Base-by-base conservation (phyloP, 2,797 vertebrate species). In the Tapera naevia region DNA sequence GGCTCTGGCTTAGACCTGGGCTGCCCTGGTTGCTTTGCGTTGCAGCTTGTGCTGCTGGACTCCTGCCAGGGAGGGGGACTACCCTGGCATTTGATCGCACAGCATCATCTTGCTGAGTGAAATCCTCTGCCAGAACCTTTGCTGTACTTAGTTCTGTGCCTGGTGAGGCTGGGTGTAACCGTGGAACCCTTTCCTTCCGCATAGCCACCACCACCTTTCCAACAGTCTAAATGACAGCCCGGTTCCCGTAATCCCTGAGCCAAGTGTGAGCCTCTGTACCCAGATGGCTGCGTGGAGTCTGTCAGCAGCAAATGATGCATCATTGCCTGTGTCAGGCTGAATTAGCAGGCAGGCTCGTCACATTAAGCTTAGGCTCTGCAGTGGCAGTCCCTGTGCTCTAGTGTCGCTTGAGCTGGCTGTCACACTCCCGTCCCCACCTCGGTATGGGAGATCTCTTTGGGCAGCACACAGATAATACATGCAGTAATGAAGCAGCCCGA, bases 271-370 rank as follows among this genome's bases (percentile, higher is more conserved):
- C 43, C 74, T 27, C 25, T 7, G 12, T 89, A 91, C 94, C 94
- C 89, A 66, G 92, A 72, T 41, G 89, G 76, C 94, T 88, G 65
- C 23, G 43, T 30, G 24, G 66, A 83, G 86, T 67, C 86, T 69
- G 48, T 75, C 85, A 50, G 74, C 23, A 27, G 35, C 94, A 94
- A 88, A 71, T 13, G 67, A 85, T 58, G 93, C 95, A 93, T 97
- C 97, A 83, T 92, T 95, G 97, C 8, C 91, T 17, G 9, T 95
- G 97, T 97, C 97, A 92, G 96, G 64, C 85, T 51, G 75, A 89
- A 96, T 98, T 97, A 98, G 95, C 65, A 17, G 48, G 58, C 94
- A 81, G 95, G 95, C 96, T 93, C 53, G 0, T 97, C 97, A 96
- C 95, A 54, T 94, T 86, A 88, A 86, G 95, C 96, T 56, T 86